Evolutionary conservation across 2,888 invertebrate species (phyloP).

Genomic region (Acanthosoma haemorrhoidale): DNA sequence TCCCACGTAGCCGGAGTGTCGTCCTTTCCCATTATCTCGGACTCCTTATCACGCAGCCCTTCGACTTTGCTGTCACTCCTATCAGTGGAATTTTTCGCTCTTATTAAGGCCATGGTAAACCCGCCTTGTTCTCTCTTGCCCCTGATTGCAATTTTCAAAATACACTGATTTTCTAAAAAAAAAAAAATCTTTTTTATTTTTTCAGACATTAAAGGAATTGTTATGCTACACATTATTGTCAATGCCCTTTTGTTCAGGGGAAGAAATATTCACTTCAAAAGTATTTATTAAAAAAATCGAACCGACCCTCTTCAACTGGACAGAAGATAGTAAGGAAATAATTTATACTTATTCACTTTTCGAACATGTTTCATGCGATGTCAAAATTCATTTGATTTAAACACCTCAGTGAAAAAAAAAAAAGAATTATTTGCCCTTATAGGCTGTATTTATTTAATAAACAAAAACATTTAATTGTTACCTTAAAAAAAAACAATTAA

Average conservation of each 20-base stretch:
- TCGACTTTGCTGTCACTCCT: not conserved
- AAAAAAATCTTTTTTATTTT: too few relatives aligned
- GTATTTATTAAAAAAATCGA: slow-evolving; percentile 73
- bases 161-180: too few relatives aligned
- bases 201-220: not conserved
- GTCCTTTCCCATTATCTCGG: not conserved
- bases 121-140: not conserved
- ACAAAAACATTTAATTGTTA: too few relatives aligned
- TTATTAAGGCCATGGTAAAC: not conserved
- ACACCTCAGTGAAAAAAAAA: too few relatives aligned
- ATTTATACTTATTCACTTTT: too few relatives aligned
- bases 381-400: too few relatives aligned
- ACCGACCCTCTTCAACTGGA: slow-evolving; percentile 76
- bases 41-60: not conserved
- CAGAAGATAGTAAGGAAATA: slow-evolving; percentile 56
- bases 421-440: too few relatives aligned
- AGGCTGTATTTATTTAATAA: too few relatives aligned
- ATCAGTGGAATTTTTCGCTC: not conserved
- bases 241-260: slow-evolving; percentile 35
- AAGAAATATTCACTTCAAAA: slow-evolving; percentile 63
- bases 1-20: not conserved
- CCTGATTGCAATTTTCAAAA: too few relatives aligned
- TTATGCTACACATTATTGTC: not conserved
- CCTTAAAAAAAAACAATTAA: too few relatives aligned
- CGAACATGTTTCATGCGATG: too few relatives aligned